Evolutionary conservation across 2,113 vertebrate genomes (phyloP).

Genomic region (Chaetorhynchus papuensis): DNA sequence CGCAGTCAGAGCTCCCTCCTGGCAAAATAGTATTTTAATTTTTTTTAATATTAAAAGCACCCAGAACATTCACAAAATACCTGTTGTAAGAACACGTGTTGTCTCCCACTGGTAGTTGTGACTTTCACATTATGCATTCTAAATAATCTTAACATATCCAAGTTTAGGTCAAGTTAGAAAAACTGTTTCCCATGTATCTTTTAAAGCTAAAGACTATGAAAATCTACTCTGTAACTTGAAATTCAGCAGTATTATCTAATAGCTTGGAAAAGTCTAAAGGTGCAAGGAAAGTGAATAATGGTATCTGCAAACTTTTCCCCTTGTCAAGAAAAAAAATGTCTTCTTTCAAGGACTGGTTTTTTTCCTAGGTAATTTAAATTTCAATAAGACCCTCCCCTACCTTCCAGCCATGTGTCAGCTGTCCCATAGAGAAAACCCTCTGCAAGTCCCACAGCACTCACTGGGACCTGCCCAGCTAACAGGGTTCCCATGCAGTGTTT

Average conservation of each 20-base stretch:
- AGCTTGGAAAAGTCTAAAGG: neutral
- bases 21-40: neutral
- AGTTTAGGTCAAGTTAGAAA: neutral
- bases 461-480: neutral
- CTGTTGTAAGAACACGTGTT: accelerated
- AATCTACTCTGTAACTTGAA: neutral
- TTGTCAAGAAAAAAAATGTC: neutral
- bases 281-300: neutral
- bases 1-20: constrained; percentile 92
- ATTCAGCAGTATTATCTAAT: neutral
- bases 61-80: neutral
- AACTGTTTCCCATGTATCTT: neutral
- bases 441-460: accelerated
- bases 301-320: neutral
- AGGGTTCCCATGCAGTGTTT: neutral
- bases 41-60: neutral
- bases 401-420: neutral
- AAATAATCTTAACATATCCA: neutral
- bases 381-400: neutral
- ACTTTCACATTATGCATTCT: neutral
- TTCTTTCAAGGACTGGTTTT: neutral
- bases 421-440: neutral
- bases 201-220: neutral
- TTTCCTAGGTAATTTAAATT: neutral
- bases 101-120: accelerated